A percentile compares a stretch with the other conserved stretches of the same genome.
Conservation (phyloP, 2,113 vertebrate genomes). For the Lamprotornis superbus region DNA sequence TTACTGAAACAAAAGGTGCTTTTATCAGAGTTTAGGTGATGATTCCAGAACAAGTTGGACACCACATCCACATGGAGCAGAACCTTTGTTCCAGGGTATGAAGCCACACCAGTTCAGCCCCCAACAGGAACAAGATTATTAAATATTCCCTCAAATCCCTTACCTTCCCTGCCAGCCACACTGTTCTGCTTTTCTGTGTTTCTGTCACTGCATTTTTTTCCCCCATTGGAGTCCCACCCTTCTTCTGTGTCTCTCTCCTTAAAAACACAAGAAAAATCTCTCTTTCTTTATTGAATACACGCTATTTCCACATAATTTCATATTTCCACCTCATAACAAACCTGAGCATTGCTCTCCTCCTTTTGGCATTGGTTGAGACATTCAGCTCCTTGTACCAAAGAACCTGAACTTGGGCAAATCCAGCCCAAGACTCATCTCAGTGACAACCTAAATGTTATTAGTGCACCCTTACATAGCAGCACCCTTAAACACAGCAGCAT, state of each 20-base stretch:
- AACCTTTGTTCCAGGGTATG: not conserved
- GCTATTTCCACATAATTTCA: not conserved
- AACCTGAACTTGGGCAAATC: not conserved
- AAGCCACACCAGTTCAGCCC: not conserved
- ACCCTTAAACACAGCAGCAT: not conserved
- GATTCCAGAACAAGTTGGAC: not conserved
- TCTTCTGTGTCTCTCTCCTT: not conserved
- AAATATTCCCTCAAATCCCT: not conserved
- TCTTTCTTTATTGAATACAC: not conserved
- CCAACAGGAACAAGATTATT: not conserved
- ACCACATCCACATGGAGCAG: not conserved
- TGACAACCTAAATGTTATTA: not conserved
- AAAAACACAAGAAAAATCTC: not conserved
- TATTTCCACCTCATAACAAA: not conserved
- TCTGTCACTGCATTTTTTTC: not conserved
- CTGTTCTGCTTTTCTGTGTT: not conserved
- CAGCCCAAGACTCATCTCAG: not conserved
- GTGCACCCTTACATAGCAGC: not conserved
- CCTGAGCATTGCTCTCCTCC: not conserved
- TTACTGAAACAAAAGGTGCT: not conserved
- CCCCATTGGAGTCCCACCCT: fast-evolving
- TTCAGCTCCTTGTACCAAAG: not conserved
- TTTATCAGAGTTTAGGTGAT: not conserved
- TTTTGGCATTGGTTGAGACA: not conserved
- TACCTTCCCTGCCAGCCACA: not conserved